Evolutionary conservation across 2,113 vertebrate genomes (phyloP).

Genomic region (Sphaerodactylus townsendi): DNA sequence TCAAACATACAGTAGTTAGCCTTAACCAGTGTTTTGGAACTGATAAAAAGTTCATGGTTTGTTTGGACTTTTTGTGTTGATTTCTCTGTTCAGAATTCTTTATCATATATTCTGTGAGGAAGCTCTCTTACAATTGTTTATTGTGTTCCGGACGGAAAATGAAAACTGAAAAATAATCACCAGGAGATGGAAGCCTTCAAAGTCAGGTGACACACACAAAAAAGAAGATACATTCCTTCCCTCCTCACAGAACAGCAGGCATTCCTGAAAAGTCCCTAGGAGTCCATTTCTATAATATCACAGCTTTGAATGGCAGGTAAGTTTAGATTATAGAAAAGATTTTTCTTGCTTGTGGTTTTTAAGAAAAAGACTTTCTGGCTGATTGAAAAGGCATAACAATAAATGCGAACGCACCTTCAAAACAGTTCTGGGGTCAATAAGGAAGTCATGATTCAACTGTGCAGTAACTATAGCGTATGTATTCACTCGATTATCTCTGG

Average conservation of each 20-base stretch:
- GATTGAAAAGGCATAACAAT: constrained; percentile 6
- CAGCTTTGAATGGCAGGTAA: background rate
- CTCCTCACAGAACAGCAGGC: background rate
- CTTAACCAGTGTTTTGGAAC: background rate
- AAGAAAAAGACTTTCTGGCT: background rate
- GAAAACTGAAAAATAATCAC: background rate
- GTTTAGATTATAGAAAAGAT: constrained; percentile 4
- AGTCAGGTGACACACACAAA: background rate
- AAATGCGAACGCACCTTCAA: background rate
- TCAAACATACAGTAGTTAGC: background rate
- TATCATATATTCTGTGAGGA: background rate
- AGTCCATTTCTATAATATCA: background rate
- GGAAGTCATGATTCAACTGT: background rate
- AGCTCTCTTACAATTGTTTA: background rate
- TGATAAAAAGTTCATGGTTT: background rate
- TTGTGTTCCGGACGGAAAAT: background rate
- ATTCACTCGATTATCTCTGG: background rate
- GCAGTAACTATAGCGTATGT: background rate
- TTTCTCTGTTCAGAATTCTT: background rate
- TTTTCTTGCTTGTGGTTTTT: background rate
- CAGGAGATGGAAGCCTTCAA: background rate
- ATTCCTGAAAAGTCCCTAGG: background rate
- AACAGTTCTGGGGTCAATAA: background rate
- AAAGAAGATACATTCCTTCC: background rate
- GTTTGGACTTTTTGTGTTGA: background rate